Percentiles rank a stretch among this genome's conserved stretches.
Evolutionary conservation across 2,797 vertebrate genomes (phyloP).

Genomic region (Mormyrops attenuatus): DNA sequence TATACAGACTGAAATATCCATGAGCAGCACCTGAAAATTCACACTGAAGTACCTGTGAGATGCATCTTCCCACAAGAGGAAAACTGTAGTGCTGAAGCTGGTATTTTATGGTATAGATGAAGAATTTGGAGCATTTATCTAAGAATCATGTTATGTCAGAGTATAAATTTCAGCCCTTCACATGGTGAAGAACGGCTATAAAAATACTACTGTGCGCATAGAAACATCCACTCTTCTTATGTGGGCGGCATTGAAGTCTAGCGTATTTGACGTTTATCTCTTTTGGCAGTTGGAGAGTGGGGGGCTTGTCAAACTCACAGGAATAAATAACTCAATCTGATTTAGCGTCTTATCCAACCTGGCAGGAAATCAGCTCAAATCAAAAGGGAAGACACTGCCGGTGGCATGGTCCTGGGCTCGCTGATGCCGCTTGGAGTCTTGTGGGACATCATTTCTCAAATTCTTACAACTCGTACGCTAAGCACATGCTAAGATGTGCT

Average conservation of each 20-base stretch:
- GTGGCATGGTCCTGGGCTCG: background rate
- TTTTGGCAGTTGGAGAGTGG: background rate
- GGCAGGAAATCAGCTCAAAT: background rate
- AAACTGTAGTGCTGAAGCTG: background rate
- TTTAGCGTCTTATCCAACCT: conserved; percentile 23
- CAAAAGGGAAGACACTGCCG: background rate
- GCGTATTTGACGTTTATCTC: conserved; percentile 6
- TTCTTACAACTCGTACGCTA: background rate
- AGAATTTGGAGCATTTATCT: background rate
- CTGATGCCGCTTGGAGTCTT: background rate
- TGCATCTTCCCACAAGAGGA: background rate
- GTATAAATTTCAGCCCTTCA: background rate
- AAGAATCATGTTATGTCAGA: background rate
- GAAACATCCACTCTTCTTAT: background rate
- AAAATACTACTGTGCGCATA: background rate
- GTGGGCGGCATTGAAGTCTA: background rate
- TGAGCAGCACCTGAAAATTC: background rate
- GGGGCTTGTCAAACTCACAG: background rate
- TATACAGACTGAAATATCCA: background rate
- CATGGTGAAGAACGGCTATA: background rate
- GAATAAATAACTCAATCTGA: conserved; percentile 22
- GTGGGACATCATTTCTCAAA: background rate
- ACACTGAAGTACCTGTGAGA: background rate
- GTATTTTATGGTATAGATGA: background rate
- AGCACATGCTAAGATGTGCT: background rate